Base-by-base conservation (phyloP, 2,888 invertebrate genomes). In the Patella caerulea region DNA sequence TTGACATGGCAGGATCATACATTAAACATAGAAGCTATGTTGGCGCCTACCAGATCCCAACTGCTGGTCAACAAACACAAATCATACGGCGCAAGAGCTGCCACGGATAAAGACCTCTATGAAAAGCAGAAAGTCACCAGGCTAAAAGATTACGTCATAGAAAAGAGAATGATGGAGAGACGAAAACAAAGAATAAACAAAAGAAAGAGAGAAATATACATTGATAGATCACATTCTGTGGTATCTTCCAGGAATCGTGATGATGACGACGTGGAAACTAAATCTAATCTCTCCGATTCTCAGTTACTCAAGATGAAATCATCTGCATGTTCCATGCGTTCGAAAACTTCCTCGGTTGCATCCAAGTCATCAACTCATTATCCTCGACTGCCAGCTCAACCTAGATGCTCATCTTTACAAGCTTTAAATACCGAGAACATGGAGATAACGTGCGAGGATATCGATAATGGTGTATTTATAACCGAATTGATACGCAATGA, bases 11-110 rank as follows among this genome's bases (percentile, higher is more conserved):
- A 88, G 80, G 88, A 88, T 80, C 84, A 86, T 73, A 86, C 85
- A 5, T 78, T 87, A 52, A 88, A 88, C 79, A 82, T 86, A 15
- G 88, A 88, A 81, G 79, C 85, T 24, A 87, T 88, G 88, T 78
- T 88, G 69, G 82, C 85, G 7, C 88, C 88, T 0, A 77, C 81
- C 0, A 73, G 84, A 24, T 85, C 85, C 1, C 85, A 85, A 14
- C 84, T 88, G n/a, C 82, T 88, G n/a, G 82, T 85, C 56, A 88
- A 87, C 78, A 88, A 88, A 78, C 88, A 88, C 78, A 86, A 87
- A 75, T 83, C 86, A 0, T 82, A 87, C 45, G 82, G 81, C 70
- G 83, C 85, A 12, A 85, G 85, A 72, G 86, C 81, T 76, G 78
- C 83, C 24, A 82, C 83, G 71, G 83, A 82, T 34, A 81, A 81